phyloP scores from a whole-genome alignment of 2,888 invertebrate genomes.

The Stenichneumon culpator region DNA sequence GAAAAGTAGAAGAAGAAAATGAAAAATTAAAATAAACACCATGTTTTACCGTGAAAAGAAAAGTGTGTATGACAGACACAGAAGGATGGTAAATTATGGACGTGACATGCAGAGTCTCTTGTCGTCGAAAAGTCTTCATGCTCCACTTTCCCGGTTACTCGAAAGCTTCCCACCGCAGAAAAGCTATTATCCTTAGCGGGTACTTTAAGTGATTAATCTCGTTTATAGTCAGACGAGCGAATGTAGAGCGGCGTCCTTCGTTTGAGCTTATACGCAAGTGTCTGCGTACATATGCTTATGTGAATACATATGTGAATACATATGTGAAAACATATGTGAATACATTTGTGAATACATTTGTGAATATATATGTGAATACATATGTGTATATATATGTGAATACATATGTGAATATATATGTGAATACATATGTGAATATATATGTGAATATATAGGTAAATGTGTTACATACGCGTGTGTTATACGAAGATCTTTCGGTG shows the following conservation, averaged over 20 bases:
- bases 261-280: not conserved
- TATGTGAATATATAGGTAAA: too few relatives aligned
- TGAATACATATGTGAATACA: not conserved
- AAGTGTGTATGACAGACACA: not conserved
- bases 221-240: constrained; percentile 20
- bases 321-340: too few relatives aligned
- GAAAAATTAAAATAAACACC: not conserved
- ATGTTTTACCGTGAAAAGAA: not conserved
- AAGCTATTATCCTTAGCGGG: not conserved
- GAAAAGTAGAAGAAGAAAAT: not conserved
- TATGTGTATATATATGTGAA: too few relatives aligned
- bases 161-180: constrained; percentile 5
- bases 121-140: not conserved
- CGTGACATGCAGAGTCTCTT: not conserved
- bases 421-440: too few relatives aligned
- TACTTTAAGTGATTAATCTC: constrained; percentile 27
- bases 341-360: too few relatives aligned
- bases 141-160: not conserved
- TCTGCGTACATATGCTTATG: too few relatives aligned
- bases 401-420: too few relatives aligned
- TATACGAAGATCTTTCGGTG: constrained; percentile 6
- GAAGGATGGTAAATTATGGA: constrained; percentile 1
- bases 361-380: too few relatives aligned
- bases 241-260: not conserved
- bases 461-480: not conserved